Conservation (phyloP, 2,888 invertebrate genomes). For the Clitarchus hookeri region DNA sequence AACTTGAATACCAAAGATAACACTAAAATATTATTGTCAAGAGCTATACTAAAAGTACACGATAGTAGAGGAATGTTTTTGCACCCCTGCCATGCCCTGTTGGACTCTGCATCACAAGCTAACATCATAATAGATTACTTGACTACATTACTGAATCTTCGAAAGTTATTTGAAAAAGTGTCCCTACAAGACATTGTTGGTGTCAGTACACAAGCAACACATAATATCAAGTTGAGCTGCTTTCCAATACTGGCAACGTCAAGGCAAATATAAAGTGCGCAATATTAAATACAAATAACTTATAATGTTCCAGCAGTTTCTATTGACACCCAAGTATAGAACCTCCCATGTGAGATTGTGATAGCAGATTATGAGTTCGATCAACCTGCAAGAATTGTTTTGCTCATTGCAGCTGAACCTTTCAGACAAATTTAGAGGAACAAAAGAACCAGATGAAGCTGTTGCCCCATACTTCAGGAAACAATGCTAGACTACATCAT, state of each 20-base stretch:
- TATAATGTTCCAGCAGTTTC: background rate
- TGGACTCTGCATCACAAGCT: background rate
- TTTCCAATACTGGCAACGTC: background rate
- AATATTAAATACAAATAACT: conserved; percentile 3
- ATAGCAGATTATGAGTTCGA: background rate
- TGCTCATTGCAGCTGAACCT: background rate
- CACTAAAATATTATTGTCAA: background rate
- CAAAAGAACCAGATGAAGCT: background rate
- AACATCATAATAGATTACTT: background rate
- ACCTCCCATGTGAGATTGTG: background rate
- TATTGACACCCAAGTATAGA: background rate
- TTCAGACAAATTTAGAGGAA: background rate
- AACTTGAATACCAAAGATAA: no score
- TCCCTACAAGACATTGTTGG: background rate
- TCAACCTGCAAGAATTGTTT: background rate
- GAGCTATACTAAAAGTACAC: background rate
- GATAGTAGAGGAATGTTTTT: background rate
- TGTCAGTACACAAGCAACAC: background rate
- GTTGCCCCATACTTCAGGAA: background rate
- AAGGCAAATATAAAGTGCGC: background rate
- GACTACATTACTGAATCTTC: background rate
- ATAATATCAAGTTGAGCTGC: background rate
- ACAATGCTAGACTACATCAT: background rate
- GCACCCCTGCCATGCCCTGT: background rate
- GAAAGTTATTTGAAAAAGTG: background rate